phyloP scores from a whole-genome alignment of 92 coral and sea anemone genomes.

The Scolanthus callimorphus region DNA sequence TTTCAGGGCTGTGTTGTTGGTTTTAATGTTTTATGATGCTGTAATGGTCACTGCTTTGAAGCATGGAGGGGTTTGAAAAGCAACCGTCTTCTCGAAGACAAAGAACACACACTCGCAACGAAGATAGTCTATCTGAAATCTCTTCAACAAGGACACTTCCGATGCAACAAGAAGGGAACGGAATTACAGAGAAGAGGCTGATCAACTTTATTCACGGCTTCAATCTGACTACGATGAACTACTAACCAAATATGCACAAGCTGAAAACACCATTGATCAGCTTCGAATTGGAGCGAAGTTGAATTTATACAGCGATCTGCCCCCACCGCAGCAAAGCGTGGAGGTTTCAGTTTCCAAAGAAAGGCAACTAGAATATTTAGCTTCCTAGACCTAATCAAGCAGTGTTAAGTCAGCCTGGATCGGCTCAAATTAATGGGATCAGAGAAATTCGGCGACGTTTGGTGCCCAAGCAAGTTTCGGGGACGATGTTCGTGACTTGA shows the following conservation, averaged over 20 bases:
- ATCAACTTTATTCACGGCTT: conserved; percentile 72
- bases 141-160: conserved; percentile 50
- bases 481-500: too few species aligned
- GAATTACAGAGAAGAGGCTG: conserved; percentile 44
- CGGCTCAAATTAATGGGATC: conserved; percentile 44
- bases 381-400: conserved; percentile 73
- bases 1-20: background rate
- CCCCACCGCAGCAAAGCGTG: conserved; percentile 76
- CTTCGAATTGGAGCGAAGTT: conserved; percentile 91
- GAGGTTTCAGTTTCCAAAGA: conserved; percentile 49
- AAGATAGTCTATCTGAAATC: conserved; percentile 64
- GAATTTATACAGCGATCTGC: conserved; percentile 91
- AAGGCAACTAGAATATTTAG: too few species aligned
- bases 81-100: conserved; percentile 67
- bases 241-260: conserved; percentile 86
- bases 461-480: too few species aligned
- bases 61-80: conserved; percentile 64
- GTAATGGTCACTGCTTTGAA: conserved; percentile 3
- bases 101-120: conserved; percentile 37
- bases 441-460: too few species aligned
- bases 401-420: conserved; percentile 62
- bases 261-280: conserved; percentile 97
- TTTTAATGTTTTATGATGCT: conserved; percentile 2
- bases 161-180: conserved; percentile 42
- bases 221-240: conserved; percentile 91